These are phyloP conservation scores for Connochaetes taurinus DNA, from an alignment of 2,113 vertebrate species.

Conservation along the genomic window DNA sequence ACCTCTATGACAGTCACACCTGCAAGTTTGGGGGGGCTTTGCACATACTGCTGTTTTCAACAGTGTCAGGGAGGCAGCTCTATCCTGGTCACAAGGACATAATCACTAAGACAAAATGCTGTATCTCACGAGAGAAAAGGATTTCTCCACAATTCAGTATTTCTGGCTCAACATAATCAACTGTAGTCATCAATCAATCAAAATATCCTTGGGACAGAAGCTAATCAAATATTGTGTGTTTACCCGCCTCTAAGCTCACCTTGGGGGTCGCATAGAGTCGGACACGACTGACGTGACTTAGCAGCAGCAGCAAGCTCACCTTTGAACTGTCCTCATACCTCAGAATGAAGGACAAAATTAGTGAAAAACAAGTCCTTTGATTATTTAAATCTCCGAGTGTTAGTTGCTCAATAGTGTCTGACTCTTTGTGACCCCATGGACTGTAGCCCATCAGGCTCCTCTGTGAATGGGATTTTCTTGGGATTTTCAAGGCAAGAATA, in stretches of 20 bases:
- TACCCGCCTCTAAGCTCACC: not conserved
- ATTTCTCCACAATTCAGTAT: conserved; percentile 11
- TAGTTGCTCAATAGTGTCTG: not conserved
- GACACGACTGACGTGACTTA: too few relatives aligned
- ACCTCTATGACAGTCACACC: not conserved
- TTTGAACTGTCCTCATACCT: not conserved
- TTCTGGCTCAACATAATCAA: conserved; percentile 13
- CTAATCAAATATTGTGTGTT: not conserved
- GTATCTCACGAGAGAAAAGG: not conserved
- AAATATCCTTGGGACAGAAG: not conserved
- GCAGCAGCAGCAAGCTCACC: not conserved
- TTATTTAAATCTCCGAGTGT: conserved; percentile 27
- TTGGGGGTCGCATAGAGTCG: not conserved
- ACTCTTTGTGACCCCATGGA: not conserved
- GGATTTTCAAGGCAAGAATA: not conserved
- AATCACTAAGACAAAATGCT: not conserved
- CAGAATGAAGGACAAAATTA: not conserved
- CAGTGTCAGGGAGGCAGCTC: not conserved
- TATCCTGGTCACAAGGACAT: not conserved
- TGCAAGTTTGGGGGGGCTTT: not conserved
- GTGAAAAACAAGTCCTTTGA: conserved; percentile 26
- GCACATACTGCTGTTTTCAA: not conserved
- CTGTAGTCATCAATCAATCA: not conserved
- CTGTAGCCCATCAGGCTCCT: not conserved
- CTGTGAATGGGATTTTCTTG: not conserved